These are phyloP conservation scores for Irena cyanogastra DNA, from an alignment of 2,113 vertebrate genomes.

Conservation along the genomic window DNA sequence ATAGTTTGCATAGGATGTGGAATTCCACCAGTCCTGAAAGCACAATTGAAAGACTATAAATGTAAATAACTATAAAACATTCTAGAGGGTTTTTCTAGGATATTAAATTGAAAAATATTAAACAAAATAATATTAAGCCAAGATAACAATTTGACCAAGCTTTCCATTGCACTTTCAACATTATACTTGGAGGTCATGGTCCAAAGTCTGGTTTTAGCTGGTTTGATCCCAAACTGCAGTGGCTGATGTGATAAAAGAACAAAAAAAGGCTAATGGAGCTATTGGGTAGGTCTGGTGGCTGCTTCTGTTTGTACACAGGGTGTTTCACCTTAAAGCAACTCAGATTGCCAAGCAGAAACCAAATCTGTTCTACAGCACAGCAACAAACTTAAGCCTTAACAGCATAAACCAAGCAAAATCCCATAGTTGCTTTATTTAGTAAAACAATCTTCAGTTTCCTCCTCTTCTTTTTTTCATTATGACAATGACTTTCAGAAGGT, in stretches of 20 bases:
- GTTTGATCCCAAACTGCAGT: not conserved
- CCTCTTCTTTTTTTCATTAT: not conserved
- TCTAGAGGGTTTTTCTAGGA: not conserved
- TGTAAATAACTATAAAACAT: not conserved
- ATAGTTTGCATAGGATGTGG: slow-evolving; percentile 84
- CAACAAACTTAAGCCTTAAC: not conserved
- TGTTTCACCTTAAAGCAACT: not conserved
- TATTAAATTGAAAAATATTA: not conserved
- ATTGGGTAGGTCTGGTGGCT: not conserved
- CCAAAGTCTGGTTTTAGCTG: not conserved
- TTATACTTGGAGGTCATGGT: not conserved
- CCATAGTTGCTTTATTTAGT: not conserved
- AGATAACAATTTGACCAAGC: not conserved
- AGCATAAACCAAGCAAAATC: not conserved
- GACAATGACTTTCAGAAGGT: not conserved
- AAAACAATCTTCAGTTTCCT: not conserved
- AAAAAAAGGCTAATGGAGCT: not conserved
- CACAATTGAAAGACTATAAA: not conserved
- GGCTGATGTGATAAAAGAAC: not conserved
- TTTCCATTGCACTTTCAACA: not conserved
- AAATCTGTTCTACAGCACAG: not conserved
- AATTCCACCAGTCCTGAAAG: slow-evolving; percentile 86
- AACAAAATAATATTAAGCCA: not conserved
- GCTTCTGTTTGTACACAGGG: not conserved
- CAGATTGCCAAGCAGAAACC: not conserved